A percentile compares a stretch with the other conserved stretches of the same genome.
These are phyloP conservation scores for Lithosia quadra DNA, from an alignment of 2,888 invertebrate species.

Conservation along the genomic window DNA sequence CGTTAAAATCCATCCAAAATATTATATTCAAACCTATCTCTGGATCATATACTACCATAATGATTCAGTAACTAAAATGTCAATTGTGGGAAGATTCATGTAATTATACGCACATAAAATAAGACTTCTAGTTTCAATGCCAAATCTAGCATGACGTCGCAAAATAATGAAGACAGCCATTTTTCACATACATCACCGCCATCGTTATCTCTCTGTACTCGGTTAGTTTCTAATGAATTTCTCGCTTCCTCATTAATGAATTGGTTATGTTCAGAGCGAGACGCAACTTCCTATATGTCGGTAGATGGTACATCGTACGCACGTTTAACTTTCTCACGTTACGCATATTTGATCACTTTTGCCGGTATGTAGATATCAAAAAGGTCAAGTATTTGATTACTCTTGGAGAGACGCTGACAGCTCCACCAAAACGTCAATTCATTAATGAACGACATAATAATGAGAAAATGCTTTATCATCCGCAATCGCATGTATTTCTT, in stretches of 20 bases:
- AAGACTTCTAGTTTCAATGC: conserved; percentile 5
- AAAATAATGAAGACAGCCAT: conserved; percentile 1
- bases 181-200: not conserved
- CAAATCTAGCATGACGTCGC: conserved; percentile 8
- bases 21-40: not conserved
- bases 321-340: conserved; percentile 12
- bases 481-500: not conserved
- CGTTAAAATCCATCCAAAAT: not conserved
- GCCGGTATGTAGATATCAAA: conserved; percentile 5
- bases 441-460: not conserved
- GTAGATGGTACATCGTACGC: not conserved
- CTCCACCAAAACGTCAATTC: not conserved
- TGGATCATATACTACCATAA: not conserved
- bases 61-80: not conserved
- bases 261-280: not conserved
- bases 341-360: not conserved
- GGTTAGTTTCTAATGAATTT: conserved; percentile 1
- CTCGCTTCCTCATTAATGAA: conserved; percentile 5
- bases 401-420: conserved; percentile 2
- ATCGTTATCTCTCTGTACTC: not conserved
- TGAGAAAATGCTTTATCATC: conserved; percentile 8
- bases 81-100: not conserved
- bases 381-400: conserved; percentile 6
- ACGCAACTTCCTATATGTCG: not conserved
- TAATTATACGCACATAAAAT: not conserved